Conservation (phyloP, 1,140 invertebrate species). For the Zaprionus africanus region DNA sequence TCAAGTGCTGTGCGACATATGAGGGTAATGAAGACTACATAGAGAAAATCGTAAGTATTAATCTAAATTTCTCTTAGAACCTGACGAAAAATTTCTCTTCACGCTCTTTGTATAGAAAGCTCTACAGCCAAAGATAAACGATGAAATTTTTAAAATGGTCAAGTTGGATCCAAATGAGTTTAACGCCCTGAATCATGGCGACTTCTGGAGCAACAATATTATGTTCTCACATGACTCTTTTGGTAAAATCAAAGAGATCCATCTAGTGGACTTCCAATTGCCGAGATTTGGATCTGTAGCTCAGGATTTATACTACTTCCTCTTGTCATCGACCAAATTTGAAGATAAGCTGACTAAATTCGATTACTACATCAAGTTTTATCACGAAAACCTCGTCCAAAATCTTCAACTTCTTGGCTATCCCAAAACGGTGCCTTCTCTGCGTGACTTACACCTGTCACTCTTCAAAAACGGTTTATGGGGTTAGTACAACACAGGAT, state of each 20-base stretch:
- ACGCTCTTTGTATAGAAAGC: slow-evolving; percentile 28
- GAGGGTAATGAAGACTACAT: slow-evolving; percentile 24
- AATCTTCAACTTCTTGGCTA: slow-evolving; percentile 66
- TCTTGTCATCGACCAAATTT: slow-evolving; percentile 67
- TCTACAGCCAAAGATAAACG: slow-evolving; percentile 21
- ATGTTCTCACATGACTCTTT: slow-evolving; percentile 86
- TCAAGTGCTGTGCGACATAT: slow-evolving; percentile 45
- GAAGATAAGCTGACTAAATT: slow-evolving; percentile 74
- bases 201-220: slow-evolving; percentile 86
- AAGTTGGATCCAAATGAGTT: slow-evolving; percentile 84
- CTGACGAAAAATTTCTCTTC: not conserved
- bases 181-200: slow-evolving; percentile 88
- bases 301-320: slow-evolving; percentile 66
- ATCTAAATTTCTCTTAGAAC: not conserved
- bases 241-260: slow-evolving; percentile 79
- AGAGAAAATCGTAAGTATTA: slow-evolving; percentile 5
- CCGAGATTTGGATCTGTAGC: slow-evolving; percentile 63
- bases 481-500: slow-evolving; percentile 39
- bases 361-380: slow-evolving; percentile 72
- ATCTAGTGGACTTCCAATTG: slow-evolving; percentile 70
- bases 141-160: slow-evolving; percentile 41
- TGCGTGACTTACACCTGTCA: slow-evolving; percentile 61
- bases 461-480: slow-evolving; percentile 59
- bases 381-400: slow-evolving; percentile 64
- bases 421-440: slow-evolving; percentile 52